Evolutionary conservation across 2,797 vertebrate species (phyloP), one percentile per base, ranked within the genome.

Genomic region (Valencia hispanica): DNA sequence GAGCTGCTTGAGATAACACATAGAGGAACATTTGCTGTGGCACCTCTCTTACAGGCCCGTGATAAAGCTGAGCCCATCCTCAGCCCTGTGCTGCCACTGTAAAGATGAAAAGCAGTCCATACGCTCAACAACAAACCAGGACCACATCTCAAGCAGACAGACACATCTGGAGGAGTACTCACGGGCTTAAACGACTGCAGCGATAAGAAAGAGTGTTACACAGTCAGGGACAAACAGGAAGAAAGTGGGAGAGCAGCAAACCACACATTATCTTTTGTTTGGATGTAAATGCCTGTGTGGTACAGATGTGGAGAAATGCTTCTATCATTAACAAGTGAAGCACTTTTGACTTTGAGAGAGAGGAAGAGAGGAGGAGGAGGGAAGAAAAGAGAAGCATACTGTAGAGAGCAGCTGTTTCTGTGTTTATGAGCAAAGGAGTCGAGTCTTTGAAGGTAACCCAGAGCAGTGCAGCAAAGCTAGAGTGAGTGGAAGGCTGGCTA

Each of bases 341-440:
- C 89, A 91, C 93, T 94, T 94, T 95, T 94, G 93, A 95, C 94
- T 95, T 93, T 94, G 93, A 95, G 93, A 94, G 90, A 91, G 91
- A 91, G 85, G 57, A 78, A 74, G 75, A 78, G 83, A 84, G 84
- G 84, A 86, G 87, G 83, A 84, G 87, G 73, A 77, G 87, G 86
- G 87, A 81, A 72, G 77, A 83, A 84, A 85, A 87, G 88, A 89
- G 91, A 91, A 92, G 90, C 90, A 88, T 89, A 91, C 92, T 93
- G 93, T 92, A 89, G 92, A 87, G 92, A 94, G 94, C 93, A 94
- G 91, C 91, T 94, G 93, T 93, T 94, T 94, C 89, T 90, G 88
- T 92, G 92, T 94, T 94, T 93, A 92, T 91, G 93, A 92, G 91
- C 86, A 89, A 91, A 92, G 92, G 88, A 88, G 89, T 81, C 89